Conservation (phyloP, 2,888 invertebrate genomes). For the Acrobasis consociella region DNA sequence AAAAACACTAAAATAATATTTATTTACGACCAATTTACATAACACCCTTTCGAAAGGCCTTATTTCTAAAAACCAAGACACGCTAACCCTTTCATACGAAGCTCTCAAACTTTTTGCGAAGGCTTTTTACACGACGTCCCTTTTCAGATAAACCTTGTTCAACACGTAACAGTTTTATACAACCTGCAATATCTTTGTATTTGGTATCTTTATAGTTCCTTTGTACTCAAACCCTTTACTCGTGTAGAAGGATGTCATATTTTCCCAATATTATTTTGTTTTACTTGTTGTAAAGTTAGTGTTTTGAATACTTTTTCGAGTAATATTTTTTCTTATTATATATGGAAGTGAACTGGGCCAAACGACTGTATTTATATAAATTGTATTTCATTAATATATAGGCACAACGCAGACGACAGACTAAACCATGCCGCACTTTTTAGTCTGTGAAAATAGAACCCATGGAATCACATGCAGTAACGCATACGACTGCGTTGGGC, state of each 20-base stretch:
- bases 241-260: neutral
- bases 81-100: slow-evolving; percentile 8
- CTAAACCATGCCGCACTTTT: too few species aligned
- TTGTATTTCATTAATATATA: too few species aligned
- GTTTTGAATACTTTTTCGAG: too few species aligned
- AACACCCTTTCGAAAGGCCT: neutral
- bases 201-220: slow-evolving; percentile 16
- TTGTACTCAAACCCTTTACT: slow-evolving; percentile 13
- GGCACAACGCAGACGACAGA: too few species aligned
- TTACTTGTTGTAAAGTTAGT: too few species aligned
- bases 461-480: too few species aligned
- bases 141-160: slow-evolving; percentile 15
- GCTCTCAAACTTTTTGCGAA: slow-evolving; percentile 11
- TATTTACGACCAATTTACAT: neutral
- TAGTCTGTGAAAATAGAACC: too few species aligned
- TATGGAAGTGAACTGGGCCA: too few species aligned
- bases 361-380: too few species aligned
- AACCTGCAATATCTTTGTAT: slow-evolving; percentile 18
- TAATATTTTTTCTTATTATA: too few species aligned
- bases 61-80: neutral
- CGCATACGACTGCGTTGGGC: too few species aligned
- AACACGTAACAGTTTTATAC: slow-evolving; percentile 15
- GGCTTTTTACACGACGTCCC: neutral
- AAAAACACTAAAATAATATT: too few species aligned
- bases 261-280: neutral